A percentile compares a stretch with the other conserved stretches of the same genome.
Evolutionary conservation across 2,797 vertebrate genomes (phyloP).

Genomic region (Falco concolor): DNA sequence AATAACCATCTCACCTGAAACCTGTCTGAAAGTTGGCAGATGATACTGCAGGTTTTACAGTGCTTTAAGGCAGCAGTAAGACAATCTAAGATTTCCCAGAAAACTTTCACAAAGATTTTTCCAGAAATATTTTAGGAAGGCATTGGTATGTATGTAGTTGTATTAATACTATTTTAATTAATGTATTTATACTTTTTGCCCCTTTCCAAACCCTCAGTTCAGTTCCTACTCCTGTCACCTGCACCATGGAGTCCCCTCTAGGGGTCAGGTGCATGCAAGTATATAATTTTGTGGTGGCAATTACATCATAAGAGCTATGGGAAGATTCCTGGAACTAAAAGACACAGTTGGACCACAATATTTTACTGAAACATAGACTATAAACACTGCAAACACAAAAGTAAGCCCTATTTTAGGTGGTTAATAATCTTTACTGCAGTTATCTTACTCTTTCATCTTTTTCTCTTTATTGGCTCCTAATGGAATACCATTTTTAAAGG

Average conservation of each 20-base stretch:
- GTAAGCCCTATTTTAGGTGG: neutral
- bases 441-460: slow-evolving; percentile 1
- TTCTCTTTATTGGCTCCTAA: neutral
- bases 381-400: neutral
- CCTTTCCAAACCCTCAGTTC: neutral
- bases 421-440: neutral
- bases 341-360: neutral
- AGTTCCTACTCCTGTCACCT: neutral
- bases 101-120: neutral
- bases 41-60: neutral
- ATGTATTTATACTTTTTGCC: neutral
- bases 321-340: neutral
- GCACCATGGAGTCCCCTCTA: neutral
- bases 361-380: neutral
- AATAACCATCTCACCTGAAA: neutral
- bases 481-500: neutral
- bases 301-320: neutral
- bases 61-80: neutral
- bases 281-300: neutral
- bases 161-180: neutral
- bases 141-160: neutral
- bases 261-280: neutral
- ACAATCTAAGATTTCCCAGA: neutral
- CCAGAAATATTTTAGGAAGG: neutral
- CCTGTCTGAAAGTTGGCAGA: neutral